Evolutionary conservation across 2,888 invertebrate species (phyloP).

Genomic region (Nipponacmea schrenckii): DNA sequence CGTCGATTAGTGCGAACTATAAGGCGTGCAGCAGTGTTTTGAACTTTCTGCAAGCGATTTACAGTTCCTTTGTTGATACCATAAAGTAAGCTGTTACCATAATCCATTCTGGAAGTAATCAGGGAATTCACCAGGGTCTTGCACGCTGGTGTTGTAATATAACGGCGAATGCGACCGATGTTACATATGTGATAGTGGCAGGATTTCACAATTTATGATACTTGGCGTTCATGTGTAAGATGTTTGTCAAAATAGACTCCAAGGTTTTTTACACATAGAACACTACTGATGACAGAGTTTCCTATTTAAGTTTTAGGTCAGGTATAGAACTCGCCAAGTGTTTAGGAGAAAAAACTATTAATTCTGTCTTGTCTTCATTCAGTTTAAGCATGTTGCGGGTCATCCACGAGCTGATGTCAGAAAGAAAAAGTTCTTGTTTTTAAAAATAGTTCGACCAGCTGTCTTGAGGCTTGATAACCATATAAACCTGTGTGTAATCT

Average conservation of each 20-base stretch:
- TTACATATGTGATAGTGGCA: conserved; percentile 19
- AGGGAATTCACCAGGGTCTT: conserved; percentile 9
- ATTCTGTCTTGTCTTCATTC: neutral
- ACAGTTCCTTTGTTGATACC: neutral
- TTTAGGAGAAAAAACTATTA: neutral
- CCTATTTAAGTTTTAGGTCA: neutral
- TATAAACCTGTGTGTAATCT: no score
- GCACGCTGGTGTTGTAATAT: conserved; percentile 15
- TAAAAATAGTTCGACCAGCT: no score
- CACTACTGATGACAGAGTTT: neutral
- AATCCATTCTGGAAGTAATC: neutral
- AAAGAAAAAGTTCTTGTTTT: no score
- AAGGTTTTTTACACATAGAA: neutral
- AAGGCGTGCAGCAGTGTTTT: neutral
- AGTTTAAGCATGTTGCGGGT: neutral
- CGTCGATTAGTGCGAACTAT: neutral
- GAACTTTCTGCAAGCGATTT: neutral
- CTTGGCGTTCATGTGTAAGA: no score
- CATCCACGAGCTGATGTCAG: neutral
- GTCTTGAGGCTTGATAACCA: no score
- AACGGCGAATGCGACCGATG: conserved; percentile 24
- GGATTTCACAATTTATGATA: conserved; percentile 18
- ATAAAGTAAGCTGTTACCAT: neutral
- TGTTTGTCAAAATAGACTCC: no score
- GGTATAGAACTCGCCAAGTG: neutral